Conservation (phyloP, 2,113 vertebrate genomes). For the Phylloscopus trochiloides region DNA sequence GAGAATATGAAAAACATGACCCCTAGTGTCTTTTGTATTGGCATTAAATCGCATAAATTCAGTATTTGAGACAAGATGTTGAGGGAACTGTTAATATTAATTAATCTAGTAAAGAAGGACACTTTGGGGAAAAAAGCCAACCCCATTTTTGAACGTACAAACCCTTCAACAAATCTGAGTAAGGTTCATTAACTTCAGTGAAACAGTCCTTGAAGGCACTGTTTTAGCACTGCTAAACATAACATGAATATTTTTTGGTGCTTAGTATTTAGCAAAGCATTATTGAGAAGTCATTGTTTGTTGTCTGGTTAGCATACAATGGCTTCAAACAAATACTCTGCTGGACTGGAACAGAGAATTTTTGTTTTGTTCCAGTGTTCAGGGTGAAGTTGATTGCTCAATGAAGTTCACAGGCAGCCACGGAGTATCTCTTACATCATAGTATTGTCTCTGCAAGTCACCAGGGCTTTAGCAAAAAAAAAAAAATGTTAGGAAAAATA, state of each 20-base stretch:
- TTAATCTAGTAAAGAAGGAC: neutral
- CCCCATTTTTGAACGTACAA: neutral
- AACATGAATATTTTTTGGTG: neutral
- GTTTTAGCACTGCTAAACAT: neutral
- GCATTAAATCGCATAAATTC: neutral
- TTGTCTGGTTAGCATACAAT: neutral
- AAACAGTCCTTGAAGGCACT: neutral
- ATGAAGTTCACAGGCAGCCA: neutral
- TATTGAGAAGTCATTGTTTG: constrained; percentile 9
- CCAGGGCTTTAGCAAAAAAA: neutral
- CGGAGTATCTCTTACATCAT: neutral
- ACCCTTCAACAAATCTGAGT: neutral
- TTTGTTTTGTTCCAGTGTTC: neutral
- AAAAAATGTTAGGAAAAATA: neutral
- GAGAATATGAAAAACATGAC: neutral
- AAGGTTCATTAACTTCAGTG: neutral
- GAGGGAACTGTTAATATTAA: neutral
- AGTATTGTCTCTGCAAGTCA: neutral
- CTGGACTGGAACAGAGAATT: neutral
- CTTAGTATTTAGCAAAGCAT: neutral
- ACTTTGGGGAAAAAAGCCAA: fast-evolving
- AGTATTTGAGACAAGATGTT: neutral
- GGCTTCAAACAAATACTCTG: neutral
- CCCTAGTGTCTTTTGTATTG: neutral
- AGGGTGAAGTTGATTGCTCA: neutral